A percentile compares a stretch with the other conserved stretches of the same genome.
Evolutionary conservation across 2,797 vertebrate species (phyloP).

Genomic region (Alcedo quadribrachys): DNA sequence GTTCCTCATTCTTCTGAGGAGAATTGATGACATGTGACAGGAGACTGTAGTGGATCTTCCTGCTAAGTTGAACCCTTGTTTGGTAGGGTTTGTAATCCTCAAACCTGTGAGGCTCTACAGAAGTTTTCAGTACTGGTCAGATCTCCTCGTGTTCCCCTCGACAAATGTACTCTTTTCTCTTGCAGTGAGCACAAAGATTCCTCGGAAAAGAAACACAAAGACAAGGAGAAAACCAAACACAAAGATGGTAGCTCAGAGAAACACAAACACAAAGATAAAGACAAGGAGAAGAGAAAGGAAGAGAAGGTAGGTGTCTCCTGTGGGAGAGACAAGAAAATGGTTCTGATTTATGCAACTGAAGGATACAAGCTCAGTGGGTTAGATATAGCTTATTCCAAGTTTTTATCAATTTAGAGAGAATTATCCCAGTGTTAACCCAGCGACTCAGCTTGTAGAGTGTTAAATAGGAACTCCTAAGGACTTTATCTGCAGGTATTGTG

Average conservation of each 20-base stretch:
- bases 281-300: conserved; percentile 90
- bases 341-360: neutral
- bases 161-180: conserved; percentile 55
- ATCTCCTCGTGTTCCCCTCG: conserved; percentile 25
- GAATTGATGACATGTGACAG: neutral
- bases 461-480: neutral
- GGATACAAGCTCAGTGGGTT: neutral
- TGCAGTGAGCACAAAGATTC: conserved; percentile 92
- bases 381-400: neutral
- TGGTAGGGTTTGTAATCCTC: neutral
- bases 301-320: conserved; percentile 83
- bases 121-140: conserved; percentile 8
- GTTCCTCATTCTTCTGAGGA: neutral
- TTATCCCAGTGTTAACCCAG: neutral
- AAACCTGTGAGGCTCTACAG: neutral
- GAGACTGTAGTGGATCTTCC: neutral
- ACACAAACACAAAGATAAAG: conserved; percentile 86
- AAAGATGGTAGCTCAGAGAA: conserved; percentile 91
- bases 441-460: neutral
- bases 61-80: neutral
- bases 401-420: neutral
- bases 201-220: conserved; percentile 95
- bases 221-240: conserved; percentile 90
- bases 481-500: neutral
- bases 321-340: neutral